Percentiles rank a stretch among this genome's conserved stretches.
Conservation (phyloP, 1,140 invertebrate species). For the Macrosteles quadrilineatus region DNA sequence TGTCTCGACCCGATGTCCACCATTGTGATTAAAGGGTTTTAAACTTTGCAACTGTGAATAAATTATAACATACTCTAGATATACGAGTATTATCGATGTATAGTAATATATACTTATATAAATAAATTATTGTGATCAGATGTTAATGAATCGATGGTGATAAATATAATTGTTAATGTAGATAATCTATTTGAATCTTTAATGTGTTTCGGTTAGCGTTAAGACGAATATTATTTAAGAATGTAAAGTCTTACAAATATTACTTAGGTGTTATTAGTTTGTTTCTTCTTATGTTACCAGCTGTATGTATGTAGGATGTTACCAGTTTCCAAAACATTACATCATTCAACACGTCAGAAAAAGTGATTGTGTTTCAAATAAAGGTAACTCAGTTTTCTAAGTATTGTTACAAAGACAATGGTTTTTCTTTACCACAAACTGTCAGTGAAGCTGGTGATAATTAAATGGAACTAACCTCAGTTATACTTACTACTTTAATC, state of each 20-base stretch:
- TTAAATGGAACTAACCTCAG: not conserved
- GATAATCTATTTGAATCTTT: conserved; percentile 13
- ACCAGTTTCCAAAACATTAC: conserved; percentile 14
- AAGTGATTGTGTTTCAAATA: too few species aligned
- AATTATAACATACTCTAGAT: conserved; percentile 20
- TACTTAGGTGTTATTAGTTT: not conserved
- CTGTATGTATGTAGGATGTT: conserved; percentile 5
- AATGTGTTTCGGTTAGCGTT: conserved; percentile 12
- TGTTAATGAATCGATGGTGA: conserved; percentile 29
- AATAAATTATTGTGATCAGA: conserved; percentile 30
- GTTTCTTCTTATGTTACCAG: conserved; percentile 5
- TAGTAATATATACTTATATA: conserved; percentile 26
- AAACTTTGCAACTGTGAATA: conserved; percentile 24
- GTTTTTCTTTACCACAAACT: too few species aligned
- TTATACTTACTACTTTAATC: not conserved
- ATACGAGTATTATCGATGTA: conserved; percentile 22
- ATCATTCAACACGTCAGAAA: too few species aligned
- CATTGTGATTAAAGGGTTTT: conserved; percentile 21
- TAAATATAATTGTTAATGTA: conserved; percentile 30
- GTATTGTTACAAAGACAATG: too few species aligned
- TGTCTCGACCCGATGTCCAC: not conserved
- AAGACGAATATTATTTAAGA: conserved; percentile 11
- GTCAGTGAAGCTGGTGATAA: not conserved
- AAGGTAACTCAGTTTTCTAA: too few species aligned
- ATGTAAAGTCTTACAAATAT: not conserved